Conservation (phyloP, 2,888 invertebrate species). For the Drosophila neonasuta region DNA sequence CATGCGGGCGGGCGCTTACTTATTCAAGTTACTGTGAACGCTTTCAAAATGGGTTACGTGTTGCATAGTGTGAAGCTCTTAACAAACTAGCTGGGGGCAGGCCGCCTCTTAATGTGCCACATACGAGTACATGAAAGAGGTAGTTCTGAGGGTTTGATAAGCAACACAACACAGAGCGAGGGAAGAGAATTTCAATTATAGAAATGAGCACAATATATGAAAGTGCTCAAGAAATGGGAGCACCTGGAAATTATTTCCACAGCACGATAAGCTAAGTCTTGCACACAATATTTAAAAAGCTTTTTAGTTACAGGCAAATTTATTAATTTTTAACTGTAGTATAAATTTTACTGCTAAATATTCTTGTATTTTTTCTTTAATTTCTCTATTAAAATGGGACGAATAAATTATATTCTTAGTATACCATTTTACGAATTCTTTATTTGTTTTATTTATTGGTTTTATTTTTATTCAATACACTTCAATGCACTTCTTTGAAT, state of each 20-base stretch:
- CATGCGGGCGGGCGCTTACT: conserved; percentile 50
- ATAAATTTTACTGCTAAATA: too few species aligned
- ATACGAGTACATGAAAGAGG: neutral
- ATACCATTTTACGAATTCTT: too few species aligned
- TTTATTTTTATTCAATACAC: too few species aligned
- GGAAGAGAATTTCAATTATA: conserved; percentile 29
- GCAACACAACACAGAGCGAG: neutral
- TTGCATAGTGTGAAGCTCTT: conserved; percentile 54
- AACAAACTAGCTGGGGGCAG: conserved; percentile 22
- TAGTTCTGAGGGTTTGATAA: neutral
- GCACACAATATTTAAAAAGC: neutral
- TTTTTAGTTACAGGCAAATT: neutral
- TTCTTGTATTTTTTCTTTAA: neutral
- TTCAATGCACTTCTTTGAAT: too few species aligned
- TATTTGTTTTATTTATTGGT: too few species aligned
- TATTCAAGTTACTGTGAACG: conserved; percentile 52
- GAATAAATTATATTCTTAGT: too few species aligned
- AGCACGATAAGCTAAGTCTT: neutral
- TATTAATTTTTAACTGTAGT: too few species aligned
- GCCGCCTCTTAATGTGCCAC: conserved; percentile 11
- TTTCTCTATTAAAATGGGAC: too few species aligned
- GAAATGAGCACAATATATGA: conserved; percentile 23
- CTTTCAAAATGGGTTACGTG: conserved; percentile 64
- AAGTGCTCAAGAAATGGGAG: neutral
- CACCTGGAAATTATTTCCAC: neutral